Evolutionary conservation across 2,888 invertebrate species (phyloP).

Genomic region (Watsonalla binaria): DNA sequence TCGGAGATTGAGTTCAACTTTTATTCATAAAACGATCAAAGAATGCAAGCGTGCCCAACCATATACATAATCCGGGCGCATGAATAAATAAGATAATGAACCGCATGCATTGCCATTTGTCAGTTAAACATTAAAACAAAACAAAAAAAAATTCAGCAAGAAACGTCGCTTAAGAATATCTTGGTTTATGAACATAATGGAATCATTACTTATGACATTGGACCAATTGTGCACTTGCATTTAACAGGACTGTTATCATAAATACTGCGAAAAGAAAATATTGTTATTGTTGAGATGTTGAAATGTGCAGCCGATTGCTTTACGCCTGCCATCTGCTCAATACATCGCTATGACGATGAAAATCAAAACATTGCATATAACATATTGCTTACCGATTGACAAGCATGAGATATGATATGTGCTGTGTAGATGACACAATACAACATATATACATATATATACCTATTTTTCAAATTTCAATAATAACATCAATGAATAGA

Average conservation of each 20-base stretch:
- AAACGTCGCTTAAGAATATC: slow-evolving; percentile 48
- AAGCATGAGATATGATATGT: slow-evolving; percentile 3
- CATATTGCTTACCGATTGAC: slow-evolving; percentile 23
- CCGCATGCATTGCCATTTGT: slow-evolving; percentile 37
- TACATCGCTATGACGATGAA: slow-evolving; percentile 59
- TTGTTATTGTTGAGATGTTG: slow-evolving; percentile 48
- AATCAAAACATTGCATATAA: slow-evolving; percentile 51
- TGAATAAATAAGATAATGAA: slow-evolving; percentile 26
- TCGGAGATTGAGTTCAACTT: background rate
- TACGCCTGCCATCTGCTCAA: slow-evolving; percentile 50
- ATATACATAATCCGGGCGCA: slow-evolving; percentile 17
- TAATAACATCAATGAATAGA: background rate
- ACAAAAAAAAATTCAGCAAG: slow-evolving; percentile 47
- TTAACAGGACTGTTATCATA: slow-evolving; percentile 48
- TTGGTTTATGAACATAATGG: slow-evolving; percentile 60
- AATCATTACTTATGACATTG: slow-evolving; percentile 44
- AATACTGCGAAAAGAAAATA: slow-evolving; percentile 60
- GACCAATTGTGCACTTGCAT: slow-evolving; percentile 42
- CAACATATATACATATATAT: too few species aligned
- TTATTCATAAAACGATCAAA: slow-evolving; percentile 14
- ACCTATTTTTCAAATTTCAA: background rate
- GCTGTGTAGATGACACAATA: background rate
- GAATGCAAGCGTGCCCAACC: background rate
- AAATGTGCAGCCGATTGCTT: slow-evolving; percentile 52
- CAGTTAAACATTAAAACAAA: slow-evolving; percentile 36